Conservation (phyloP, 2,888 invertebrate species). For the Melolontha melolontha region DNA sequence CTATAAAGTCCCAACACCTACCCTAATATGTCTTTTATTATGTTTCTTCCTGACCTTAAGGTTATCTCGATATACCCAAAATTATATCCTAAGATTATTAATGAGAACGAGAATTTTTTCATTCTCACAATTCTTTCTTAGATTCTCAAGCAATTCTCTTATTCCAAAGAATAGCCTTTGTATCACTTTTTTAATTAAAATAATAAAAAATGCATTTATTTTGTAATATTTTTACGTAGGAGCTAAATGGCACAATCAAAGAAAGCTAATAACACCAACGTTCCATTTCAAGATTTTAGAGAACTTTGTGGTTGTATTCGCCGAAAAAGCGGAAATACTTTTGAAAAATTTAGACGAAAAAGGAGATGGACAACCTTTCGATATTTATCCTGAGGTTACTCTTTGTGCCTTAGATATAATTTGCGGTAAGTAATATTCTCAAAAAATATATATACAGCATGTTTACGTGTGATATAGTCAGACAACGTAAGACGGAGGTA, state of each 20-base stretch:
- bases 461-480: background rate
- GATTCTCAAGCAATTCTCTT: too few species aligned
- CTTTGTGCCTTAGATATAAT: conserved; percentile 58
- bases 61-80: too few species aligned
- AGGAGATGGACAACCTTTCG: conserved; percentile 54
- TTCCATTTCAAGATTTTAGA: conserved; percentile 59
- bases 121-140: too few species aligned
- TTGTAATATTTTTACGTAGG: conserved; percentile 42
- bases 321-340: conserved; percentile 53
- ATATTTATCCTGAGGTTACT: conserved; percentile 56
- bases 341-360: conserved; percentile 47
- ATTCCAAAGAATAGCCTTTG: too few species aligned
- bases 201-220: background rate
- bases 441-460: background rate
- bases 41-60: too few species aligned
- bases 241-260: conserved; percentile 53
- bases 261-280: conserved; percentile 56
- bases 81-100: too few species aligned
- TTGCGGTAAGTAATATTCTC: conserved; percentile 53
- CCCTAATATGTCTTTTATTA: too few species aligned
- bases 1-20: too few species aligned
- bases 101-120: too few species aligned
- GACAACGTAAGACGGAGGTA: background rate
- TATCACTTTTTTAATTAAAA: background rate
- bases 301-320: conserved; percentile 54